A percentile compares a stretch with the other conserved stretches of the same genome.
phyloP scores from a whole-genome alignment of 2,888 invertebrate species.

The Margaritifera margaritifera region DNA sequence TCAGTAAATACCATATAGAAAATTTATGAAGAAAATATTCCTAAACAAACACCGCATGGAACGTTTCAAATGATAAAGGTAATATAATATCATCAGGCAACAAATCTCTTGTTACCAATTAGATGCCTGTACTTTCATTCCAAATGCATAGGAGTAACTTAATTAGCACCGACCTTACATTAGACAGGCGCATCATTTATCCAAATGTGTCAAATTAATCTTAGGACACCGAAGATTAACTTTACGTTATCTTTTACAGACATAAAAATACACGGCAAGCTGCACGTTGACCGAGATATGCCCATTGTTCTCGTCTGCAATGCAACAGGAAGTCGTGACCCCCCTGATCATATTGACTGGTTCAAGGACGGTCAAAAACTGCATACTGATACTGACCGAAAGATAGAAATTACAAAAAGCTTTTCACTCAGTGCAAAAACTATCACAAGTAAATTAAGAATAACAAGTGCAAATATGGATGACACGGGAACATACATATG shows the following conservation, averaged over 20 bases:
- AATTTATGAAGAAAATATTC: too few relatives aligned
- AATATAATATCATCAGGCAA: too few relatives aligned
- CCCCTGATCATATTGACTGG: conserved; percentile 52
- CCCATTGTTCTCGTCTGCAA: conserved; percentile 46
- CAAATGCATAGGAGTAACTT: too few relatives aligned
- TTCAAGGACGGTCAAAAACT: conserved; percentile 51
- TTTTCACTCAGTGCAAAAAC: conserved; percentile 38
- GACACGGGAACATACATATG: conserved; percentile 55
- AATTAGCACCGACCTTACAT: too few relatives aligned
- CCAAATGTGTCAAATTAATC: too few relatives aligned
- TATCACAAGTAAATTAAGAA: conserved; percentile 43
- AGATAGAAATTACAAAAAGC: conserved; percentile 38
- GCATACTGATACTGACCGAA: conserved; percentile 29
- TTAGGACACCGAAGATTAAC: too few relatives aligned
- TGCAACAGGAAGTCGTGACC: conserved; percentile 44
- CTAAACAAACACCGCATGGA: too few relatives aligned
- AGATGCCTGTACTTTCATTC: too few relatives aligned
- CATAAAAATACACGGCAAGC: conserved; percentile 42
- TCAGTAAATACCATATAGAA: too few relatives aligned
- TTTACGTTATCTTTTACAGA: conserved; percentile 27
- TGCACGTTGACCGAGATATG: conserved; percentile 48
- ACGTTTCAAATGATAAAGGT: too few relatives aligned
- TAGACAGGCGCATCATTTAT: too few relatives aligned
- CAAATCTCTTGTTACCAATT: too few relatives aligned
- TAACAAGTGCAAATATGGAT: conserved; percentile 39